A percentile compares a stretch with the other conserved stretches of the same genome.
These are phyloP conservation scores for Tipula lateralis DNA, from an alignment of 2,888 invertebrate species.

Conservation along the genomic window DNA sequence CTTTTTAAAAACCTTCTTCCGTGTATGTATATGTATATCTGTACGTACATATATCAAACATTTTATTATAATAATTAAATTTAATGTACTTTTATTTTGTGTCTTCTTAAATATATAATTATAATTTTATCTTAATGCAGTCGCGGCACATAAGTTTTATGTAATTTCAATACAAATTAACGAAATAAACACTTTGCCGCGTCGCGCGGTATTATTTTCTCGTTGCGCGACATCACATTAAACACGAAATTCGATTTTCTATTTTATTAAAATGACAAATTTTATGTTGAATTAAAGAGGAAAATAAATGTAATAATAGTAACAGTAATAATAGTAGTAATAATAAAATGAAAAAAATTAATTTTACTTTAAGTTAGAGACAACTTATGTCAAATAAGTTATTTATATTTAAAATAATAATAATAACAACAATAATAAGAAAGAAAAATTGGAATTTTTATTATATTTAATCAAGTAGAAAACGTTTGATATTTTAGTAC, in stretches of 20 bases:
- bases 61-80: neutral
- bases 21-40: too few relatives aligned
- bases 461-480: neutral
- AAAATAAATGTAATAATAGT: neutral
- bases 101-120: neutral
- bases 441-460: neutral
- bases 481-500: neutral
- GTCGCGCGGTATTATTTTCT: neutral
- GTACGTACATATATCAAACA: neutral
- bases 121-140: constrained; percentile 1
- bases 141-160: neutral
- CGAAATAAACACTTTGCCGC: constrained; percentile 19
- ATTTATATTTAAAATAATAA: neutral
- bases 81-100: constrained; percentile 7
- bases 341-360: neutral
- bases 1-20: neutral
- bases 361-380: neutral
- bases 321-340: neutral
- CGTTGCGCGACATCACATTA: constrained; percentile 11
- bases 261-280: constrained; percentile 19
- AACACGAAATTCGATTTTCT: constrained; percentile 19
- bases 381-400: neutral
- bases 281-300: constrained; percentile 6
- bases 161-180: constrained; percentile 11
- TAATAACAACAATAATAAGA: neutral